A percentile compares a stretch with the other conserved stretches of the same genome.
phyloP scores from a whole-genome alignment of 2,888 invertebrate genomes.

The Polymixis flavicincta region DNA sequence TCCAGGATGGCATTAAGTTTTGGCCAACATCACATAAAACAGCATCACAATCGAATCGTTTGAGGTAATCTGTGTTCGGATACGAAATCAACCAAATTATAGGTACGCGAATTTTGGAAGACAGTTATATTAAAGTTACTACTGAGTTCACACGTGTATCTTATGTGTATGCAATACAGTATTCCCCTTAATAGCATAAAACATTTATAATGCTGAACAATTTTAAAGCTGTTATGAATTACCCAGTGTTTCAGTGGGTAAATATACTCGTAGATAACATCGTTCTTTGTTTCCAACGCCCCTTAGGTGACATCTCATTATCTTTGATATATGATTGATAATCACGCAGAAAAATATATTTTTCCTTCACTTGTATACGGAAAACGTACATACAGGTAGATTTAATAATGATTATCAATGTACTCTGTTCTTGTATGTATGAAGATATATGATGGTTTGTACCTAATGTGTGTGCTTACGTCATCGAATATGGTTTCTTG shows the following conservation, averaged over 20 bases:
- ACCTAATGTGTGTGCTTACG: conserved; percentile 28
- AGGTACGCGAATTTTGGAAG: background rate
- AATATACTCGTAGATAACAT: conserved; percentile 83
- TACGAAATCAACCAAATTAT: background rate
- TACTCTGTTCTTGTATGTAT: conserved; percentile 19
- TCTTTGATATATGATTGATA: conserved; percentile 82
- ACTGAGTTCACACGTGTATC: no score
- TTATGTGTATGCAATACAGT: conserved; percentile 12
- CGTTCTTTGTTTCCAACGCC: conserved; percentile 78
- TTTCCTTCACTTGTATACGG: conserved; percentile 40
- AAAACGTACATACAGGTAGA: conserved; percentile 13
- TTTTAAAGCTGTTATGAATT: conserved; percentile 77
- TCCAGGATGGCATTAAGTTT: background rate
- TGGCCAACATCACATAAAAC: background rate
- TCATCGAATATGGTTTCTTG: conserved; percentile 32
- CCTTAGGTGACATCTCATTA: conserved; percentile 74
- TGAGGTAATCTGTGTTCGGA: background rate
- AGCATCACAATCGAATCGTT: no score
- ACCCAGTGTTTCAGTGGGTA: conserved; percentile 77
- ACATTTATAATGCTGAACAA: conserved; percentile 67
- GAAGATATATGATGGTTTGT: background rate
- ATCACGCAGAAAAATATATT: conserved; percentile 62
- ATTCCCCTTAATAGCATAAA: conserved; percentile 65
- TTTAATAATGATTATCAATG: conserved; percentile 31
- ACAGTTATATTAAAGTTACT: no score